Conservation (phyloP, 2,797 vertebrate species). For the Alosa sapidissima region DNA sequence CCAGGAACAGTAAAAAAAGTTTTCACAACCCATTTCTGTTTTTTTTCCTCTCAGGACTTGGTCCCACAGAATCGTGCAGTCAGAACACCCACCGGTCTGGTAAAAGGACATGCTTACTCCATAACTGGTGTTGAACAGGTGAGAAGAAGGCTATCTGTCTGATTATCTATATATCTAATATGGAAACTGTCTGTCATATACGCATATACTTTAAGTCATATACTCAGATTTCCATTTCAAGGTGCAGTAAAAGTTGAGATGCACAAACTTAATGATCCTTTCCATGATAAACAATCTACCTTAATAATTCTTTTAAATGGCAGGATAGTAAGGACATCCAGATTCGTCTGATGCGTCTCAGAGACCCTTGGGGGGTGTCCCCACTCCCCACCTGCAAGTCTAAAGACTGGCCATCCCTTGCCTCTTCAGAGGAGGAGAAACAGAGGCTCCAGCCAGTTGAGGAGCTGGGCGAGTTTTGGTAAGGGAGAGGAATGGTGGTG, state of each 20-base stretch:
- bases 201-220: neutral
- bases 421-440: slow-evolving; percentile 79
- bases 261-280: neutral
- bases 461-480: slow-evolving; percentile 92
- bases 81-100: slow-evolving; percentile 83
- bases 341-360: slow-evolving; percentile 82
- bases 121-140: slow-evolving; percentile 94
- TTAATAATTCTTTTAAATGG: slow-evolving; percentile 62
- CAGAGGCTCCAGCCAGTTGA: slow-evolving; percentile 85
- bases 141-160: neutral
- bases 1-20: neutral
- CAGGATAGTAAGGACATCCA: slow-evolving; percentile 56
- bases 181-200: neutral
- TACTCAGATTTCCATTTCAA: neutral
- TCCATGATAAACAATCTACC: neutral
- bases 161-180: neutral
- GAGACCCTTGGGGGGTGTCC: slow-evolving; percentile 93
- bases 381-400: slow-evolving; percentile 70
- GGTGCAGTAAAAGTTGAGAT: neutral
- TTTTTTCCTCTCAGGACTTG: slow-evolving; percentile 67
- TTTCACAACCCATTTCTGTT: neutral
- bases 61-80: slow-evolving; percentile 81
- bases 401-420: slow-evolving; percentile 85
- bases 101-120: slow-evolving; percentile 94
- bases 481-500: slow-evolving; percentile 47